Conservation (phyloP, 2,797 vertebrate genomes). For the Paratrypauchen microcephalus region DNA sequence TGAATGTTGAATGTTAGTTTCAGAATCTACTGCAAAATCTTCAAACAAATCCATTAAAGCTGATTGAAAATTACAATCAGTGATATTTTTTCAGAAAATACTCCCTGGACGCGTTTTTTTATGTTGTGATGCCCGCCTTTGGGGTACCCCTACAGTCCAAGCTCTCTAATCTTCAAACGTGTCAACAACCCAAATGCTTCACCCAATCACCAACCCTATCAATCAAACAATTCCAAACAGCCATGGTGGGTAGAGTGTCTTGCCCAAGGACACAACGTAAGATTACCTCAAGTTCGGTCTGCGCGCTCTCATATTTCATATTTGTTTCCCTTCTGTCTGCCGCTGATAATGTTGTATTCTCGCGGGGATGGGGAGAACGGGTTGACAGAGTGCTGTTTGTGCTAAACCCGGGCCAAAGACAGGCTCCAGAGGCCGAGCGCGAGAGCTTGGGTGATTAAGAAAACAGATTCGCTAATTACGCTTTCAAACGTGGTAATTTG, state of each 20-base stretch:
- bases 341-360: slow-evolving; percentile 53
- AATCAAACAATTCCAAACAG: not conserved
- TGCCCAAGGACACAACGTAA: not conserved
- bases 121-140: not conserved
- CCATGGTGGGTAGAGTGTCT: not conserved
- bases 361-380: slow-evolving; percentile 10
- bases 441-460: slow-evolving; percentile 88
- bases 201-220: not conserved
- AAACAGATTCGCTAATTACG: slow-evolving; percentile 96
- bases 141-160: not conserved
- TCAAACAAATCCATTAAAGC: too few relatives aligned
- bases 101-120: not conserved
- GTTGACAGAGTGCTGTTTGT: slow-evolving; percentile 34
- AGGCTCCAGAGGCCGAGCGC: slow-evolving; percentile 58
- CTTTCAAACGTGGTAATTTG: slow-evolving; percentile 94
- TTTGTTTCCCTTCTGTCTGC: slow-evolving; percentile 64
- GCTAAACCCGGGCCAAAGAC: slow-evolving; percentile 50
- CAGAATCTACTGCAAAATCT: not conserved
- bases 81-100: too few relatives aligned
- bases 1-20: not conserved
- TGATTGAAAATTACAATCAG: too few relatives aligned
- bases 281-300: not conserved
- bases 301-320: slow-evolving; percentile 49
- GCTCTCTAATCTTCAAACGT: not conserved
- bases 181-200: not conserved